phyloP scores from a whole-genome alignment of 1,140 invertebrate genomes.

The Drosophila repleta region DNA sequence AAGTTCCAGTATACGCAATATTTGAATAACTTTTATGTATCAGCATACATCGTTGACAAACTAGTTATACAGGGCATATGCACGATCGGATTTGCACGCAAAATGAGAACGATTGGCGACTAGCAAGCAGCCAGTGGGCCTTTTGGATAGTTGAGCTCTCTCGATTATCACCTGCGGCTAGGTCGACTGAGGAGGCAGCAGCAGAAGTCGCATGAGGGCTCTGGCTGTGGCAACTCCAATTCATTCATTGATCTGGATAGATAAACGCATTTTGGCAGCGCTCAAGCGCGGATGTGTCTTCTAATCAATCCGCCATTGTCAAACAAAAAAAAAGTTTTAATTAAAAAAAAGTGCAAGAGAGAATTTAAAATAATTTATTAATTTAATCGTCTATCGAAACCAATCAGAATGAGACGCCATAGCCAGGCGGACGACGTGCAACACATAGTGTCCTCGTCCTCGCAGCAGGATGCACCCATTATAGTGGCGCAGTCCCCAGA shows the following conservation, averaged over 20 bases:
- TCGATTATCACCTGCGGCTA: conserved; percentile 8
- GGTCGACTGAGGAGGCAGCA: conserved; percentile 6
- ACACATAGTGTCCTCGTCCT: conserved; percentile 31
- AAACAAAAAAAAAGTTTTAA: conserved; percentile 1
- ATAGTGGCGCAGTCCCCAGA: conserved; percentile 11
- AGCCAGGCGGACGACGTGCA: conserved; percentile 26
- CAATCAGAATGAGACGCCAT: conserved; percentile 10
- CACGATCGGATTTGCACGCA: not conserved
- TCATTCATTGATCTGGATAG: conserved; percentile 15
- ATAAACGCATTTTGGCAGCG: conserved; percentile 35
- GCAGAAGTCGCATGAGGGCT: conserved; percentile 7
- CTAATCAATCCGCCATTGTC: not conserved
- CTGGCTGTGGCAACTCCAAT: conserved; percentile 14
- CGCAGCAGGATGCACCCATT: conserved; percentile 18
- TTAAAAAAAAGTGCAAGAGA: too few relatives aligned
- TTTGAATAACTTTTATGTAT: too few relatives aligned
- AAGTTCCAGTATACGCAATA: too few relatives aligned
- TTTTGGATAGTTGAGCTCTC: conserved; percentile 15
- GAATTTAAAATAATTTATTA: not conserved
- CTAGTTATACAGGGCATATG: conserved; percentile 2
- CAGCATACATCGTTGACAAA: not conserved
- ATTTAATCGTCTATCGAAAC: not conserved
- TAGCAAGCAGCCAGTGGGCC: not conserved
- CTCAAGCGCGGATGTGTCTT: conserved; percentile 33
- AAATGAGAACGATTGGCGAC: conserved; percentile 7